Percentiles rank a stretch among this genome's conserved stretches.
phyloP scores from a whole-genome alignment of 2,113 vertebrate genomes.

The Tragelaphus strepsiceros region DNA sequence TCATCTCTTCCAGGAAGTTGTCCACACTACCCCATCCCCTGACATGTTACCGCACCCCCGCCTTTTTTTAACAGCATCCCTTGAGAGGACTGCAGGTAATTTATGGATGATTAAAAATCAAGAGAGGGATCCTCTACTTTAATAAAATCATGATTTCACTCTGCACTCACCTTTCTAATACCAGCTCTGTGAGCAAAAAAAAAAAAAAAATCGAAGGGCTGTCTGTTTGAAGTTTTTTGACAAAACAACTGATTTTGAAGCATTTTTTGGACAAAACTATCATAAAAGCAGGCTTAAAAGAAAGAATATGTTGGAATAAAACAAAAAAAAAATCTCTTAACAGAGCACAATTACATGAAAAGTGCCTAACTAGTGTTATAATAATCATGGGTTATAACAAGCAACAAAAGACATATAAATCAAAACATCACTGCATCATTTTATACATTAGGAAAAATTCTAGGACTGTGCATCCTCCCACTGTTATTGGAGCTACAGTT shows the following conservation, averaged over 20 bases:
- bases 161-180: not conserved
- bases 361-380: not conserved
- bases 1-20: not conserved
- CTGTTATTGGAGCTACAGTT: not conserved
- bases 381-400: not conserved
- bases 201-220: not conserved
- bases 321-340: not conserved
- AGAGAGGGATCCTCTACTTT: not conserved
- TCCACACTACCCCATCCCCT: not conserved
- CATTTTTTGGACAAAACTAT: not conserved
- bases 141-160: not conserved
- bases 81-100: not conserved
- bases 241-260: not conserved
- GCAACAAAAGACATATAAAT: not conserved
- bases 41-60: not conserved
- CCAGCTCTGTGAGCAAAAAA: not conserved
- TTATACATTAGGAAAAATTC: not conserved
- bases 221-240: conserved; percentile 31
- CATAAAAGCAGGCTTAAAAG: conserved; percentile 16
- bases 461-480: not conserved
- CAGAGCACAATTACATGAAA: not conserved
- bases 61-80: not conserved
- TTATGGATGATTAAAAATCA: not conserved
- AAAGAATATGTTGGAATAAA: not conserved
- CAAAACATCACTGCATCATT: not conserved